Evolutionary conservation across 2,888 invertebrate genomes (phyloP).

Genomic region (Drosophila cracens): DNA sequence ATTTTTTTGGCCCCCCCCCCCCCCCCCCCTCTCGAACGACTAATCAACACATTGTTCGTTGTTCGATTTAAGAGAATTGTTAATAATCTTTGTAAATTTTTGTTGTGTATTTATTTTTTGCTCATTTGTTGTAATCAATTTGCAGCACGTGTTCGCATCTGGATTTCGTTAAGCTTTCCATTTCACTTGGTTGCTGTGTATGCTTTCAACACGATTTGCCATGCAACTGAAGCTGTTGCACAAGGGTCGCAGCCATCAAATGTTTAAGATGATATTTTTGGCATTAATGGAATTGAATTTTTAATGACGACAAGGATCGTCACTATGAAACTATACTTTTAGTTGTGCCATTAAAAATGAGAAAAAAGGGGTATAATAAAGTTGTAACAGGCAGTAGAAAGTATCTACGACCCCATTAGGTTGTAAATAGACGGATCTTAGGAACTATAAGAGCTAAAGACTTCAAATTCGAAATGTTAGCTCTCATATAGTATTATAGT

Average conservation of each 20-base stretch:
- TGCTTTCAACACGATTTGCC: conserved; percentile 12
- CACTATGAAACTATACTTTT: not conserved
- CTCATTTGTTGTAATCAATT: conserved; percentile 61
- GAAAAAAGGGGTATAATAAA: not conserved
- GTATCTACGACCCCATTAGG: not conserved
- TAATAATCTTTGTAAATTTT: conserved; percentile 44
- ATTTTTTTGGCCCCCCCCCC: conserved; percentile 26
- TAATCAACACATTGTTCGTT: conserved; percentile 56
- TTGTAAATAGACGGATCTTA: not conserved
- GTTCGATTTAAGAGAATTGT: conserved; percentile 32
- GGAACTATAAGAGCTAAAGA: not conserved
- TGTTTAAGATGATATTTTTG: not conserved
- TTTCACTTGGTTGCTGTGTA: conserved; percentile 50
- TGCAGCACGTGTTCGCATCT: conserved; percentile 67
- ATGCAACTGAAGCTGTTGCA: not conserved
- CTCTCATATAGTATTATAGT: not conserved
- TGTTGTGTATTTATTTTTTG: conserved; percentile 10
- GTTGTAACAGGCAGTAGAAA: not conserved
- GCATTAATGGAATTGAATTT: not conserved
- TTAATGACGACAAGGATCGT: not conserved
- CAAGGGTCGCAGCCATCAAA: conserved; percentile 10
- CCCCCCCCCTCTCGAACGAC: conserved; percentile 38
- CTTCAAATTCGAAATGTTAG: not conserved
- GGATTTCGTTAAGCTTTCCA: conserved; percentile 60
- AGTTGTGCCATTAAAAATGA: not conserved